Percentiles rank a stretch among this genome's conserved stretches.
phyloP scores from a whole-genome alignment of 1,140 invertebrate genomes.

The Pygmarrhopalites habei region DNA sequence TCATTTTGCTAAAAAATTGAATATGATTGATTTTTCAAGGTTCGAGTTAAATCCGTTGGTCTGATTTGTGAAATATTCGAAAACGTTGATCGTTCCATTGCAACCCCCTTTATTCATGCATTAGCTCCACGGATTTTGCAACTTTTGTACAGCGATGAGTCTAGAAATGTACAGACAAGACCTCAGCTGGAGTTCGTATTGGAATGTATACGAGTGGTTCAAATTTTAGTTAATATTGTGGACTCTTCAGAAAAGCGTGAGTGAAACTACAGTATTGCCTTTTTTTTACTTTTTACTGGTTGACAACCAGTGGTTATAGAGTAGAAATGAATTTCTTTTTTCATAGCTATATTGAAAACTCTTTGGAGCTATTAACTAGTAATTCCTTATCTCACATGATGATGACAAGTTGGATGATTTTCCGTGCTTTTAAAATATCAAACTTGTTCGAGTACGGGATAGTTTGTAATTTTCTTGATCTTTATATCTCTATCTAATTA shows the following conservation, averaged over 20 bases:
- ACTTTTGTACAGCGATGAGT: constrained; percentile 55
- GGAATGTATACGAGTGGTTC: constrained; percentile 30
- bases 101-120: constrained; percentile 71
- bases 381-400: too few relatives aligned
- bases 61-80: constrained; percentile 41
- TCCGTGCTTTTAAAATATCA: too few relatives aligned
- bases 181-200: constrained; percentile 31
- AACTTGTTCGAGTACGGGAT: too few relatives aligned
- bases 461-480: too few relatives aligned
- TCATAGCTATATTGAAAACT: too few relatives aligned
- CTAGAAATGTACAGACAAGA: constrained; percentile 24
- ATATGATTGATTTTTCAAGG: neutral
- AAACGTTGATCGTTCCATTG: constrained; percentile 59
- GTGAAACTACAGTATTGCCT: neutral
- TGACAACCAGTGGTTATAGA: neutral
- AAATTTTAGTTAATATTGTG: constrained; percentile 33
- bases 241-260: constrained; percentile 34
- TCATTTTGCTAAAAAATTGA: neutral
- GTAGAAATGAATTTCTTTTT: constrained; percentile 7
- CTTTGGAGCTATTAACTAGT: too few relatives aligned
- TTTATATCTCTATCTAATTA: too few relatives aligned
- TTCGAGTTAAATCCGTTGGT: neutral
- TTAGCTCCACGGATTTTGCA: constrained; percentile 66
- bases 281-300: neutral
- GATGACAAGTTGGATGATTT: too few relatives aligned